These are phyloP conservation scores for Caenorhabditis zanzibari DNA, from an alignment of 2,888 invertebrate species.

Conservation along the genomic window DNA sequence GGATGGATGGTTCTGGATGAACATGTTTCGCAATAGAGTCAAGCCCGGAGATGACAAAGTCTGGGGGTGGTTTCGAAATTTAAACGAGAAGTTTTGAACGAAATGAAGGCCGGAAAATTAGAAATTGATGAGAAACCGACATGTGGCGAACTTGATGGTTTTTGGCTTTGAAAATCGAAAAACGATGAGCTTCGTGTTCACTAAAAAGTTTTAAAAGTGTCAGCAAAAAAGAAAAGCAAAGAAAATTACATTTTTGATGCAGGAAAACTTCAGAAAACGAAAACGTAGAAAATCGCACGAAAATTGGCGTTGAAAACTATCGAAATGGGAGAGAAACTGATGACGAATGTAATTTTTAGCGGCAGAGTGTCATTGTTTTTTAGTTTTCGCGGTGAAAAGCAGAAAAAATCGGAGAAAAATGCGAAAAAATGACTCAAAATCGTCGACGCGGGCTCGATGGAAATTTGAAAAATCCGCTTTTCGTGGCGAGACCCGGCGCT, in stretches of 20 bases:
- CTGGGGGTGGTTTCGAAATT: background rate
- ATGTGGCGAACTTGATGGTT: too few relatives aligned
- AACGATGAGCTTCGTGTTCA: too few relatives aligned
- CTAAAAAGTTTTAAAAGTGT: too few relatives aligned
- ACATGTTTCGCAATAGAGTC: constrained; percentile 27
- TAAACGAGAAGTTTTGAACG: background rate
- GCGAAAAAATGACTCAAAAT: constrained; percentile 28
- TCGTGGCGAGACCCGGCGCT: constrained; percentile 50
- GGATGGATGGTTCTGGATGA: constrained; percentile 19
- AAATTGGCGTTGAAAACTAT: background rate
- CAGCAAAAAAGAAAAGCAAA: background rate
- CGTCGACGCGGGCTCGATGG: constrained; percentile 18
- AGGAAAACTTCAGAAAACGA: background rate
- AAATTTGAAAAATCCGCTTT: constrained; percentile 26
- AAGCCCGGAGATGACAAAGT: constrained; percentile 2
- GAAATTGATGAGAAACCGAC: background rate
- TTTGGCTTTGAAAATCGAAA: too few relatives aligned
- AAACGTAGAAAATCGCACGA: background rate
- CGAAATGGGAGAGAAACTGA: background rate
- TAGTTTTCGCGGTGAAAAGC: constrained; percentile 16
- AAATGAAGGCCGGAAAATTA: background rate
- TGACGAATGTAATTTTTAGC: background rate
- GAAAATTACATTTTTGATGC: background rate
- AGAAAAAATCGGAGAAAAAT: constrained; percentile 8
- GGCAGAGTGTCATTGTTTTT: background rate